Percentiles rank a stretch among this genome's conserved stretches.
Conservation (phyloP, 2,797 vertebrate species). For the Rhinatrema bivittatum region DNA sequence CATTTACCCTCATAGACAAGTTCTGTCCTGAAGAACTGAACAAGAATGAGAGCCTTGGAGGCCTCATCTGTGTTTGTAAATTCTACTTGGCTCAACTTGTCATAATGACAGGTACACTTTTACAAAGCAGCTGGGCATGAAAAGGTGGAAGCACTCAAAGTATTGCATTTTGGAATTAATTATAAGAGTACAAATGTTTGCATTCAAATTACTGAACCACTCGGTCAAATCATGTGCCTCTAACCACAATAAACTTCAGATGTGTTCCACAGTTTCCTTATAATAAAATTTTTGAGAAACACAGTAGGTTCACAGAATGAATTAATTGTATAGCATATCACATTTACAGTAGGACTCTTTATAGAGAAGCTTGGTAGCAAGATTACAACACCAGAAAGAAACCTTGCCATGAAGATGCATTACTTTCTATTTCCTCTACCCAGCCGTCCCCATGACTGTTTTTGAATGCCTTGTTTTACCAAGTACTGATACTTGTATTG, state of each 20-base stretch:
- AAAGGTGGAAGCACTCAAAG: conserved; percentile 5
- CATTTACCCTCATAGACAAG: conserved; percentile 41
- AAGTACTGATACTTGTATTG: no score
- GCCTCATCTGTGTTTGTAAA: conserved; percentile 31
- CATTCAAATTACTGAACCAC: neutral
- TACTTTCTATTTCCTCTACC: no score
- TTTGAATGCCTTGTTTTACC: no score
- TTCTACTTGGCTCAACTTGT: conserved; percentile 45
- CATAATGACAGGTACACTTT: conserved; percentile 15
- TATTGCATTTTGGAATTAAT: neutral
- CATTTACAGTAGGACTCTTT: no score
- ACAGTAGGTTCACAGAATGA: neutral
- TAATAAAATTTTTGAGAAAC: neutral
- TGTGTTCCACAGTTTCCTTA: neutral
- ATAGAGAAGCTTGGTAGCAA: no score
- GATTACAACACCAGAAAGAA: no score
- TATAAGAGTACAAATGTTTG: neutral
- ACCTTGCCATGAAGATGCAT: no score
- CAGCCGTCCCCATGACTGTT: no score
- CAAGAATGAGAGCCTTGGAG: conserved; percentile 34
- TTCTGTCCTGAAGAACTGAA: conserved; percentile 41
- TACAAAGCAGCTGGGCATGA: conserved; percentile 11
- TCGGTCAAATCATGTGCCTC: neutral
- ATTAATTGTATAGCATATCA: no score
- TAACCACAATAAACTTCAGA: conserved; percentile 1